Percentiles rank a stretch among this genome's conserved stretches.
Conservation (phyloP, 1,140 invertebrate species). For the Zeugodacus cucurbitae region DNA sequence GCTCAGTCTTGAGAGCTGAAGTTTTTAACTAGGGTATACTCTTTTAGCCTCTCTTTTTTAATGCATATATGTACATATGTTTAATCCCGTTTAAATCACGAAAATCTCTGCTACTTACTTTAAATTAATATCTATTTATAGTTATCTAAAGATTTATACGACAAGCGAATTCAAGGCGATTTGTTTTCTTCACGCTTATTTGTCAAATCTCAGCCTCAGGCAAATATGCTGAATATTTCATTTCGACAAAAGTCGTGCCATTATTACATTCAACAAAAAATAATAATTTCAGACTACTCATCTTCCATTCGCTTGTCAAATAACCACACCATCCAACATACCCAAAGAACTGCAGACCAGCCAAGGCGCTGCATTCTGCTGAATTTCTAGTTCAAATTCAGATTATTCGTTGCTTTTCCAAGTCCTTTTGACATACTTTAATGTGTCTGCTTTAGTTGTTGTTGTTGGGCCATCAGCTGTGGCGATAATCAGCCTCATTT, state of each 20-base stretch:
- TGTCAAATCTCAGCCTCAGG: neutral
- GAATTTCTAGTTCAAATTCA: neutral
- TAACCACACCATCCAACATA: neutral
- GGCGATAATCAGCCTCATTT: conserved; percentile 15
- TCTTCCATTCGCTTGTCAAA: neutral
- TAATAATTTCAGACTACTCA: neutral
- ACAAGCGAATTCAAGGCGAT: no score
- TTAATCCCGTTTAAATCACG: no score
- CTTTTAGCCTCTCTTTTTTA: no score
- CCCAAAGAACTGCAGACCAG: neutral
- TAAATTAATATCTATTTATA: no score
- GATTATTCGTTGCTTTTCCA: neutral
- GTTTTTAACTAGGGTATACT: no score
- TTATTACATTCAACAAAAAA: neutral
- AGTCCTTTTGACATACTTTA: neutral
- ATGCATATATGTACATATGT: no score
- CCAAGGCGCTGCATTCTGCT: neutral
- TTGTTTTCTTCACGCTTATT: neutral
- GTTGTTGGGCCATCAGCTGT: neutral
- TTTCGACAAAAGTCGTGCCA: neutral
- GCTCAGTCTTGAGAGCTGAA: no score
- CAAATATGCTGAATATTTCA: conserved; percentile 21
- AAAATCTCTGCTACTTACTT: no score
- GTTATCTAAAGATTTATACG: no score
- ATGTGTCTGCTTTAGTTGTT: neutral